Evolutionary conservation across 2,888 invertebrate genomes (phyloP), one percentile per base, ranked within the genome.

Genomic region (Theretra japonica): DNA sequence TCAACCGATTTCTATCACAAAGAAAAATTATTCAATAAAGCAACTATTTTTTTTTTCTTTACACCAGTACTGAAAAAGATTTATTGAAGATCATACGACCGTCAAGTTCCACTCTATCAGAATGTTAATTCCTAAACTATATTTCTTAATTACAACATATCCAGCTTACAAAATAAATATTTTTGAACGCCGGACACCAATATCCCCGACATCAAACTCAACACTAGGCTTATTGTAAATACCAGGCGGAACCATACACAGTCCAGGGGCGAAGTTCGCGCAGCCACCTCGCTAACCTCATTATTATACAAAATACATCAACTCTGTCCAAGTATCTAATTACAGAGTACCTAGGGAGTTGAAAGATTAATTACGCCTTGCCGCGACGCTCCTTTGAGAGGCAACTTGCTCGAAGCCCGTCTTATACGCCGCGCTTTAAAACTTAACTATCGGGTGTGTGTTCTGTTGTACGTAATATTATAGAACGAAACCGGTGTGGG

Each of bases 291-390:
- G n/a, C 21, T 62, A 62, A 62, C 33, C 30, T 21, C 59, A 30
- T 60, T 60, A 30, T 60, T 60, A 33, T 60, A 60, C 6, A 56
- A 69, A 69, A 25, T 71, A 80, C 76, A 75, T 78, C 75, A 79
- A 58, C 53, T 50, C 60, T 53, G 71, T 60, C 50, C 68, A 73
- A 73, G 69, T 74, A 74, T 77, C 73, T 69, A 70, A 69, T 75
- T 76, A 73, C 72, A 72, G 71, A 72, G 70, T 53, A 72, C 28
- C 65, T 72, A 53, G 70, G 62, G 79, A 80, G 79, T 81, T 83
- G 80, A 81, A 80, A 82, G 82, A 83, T 82, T 84, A 84, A 84
- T 84, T 84, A 81, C 84, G 77, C 75, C 73, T 74, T 75, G 77
- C 77, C 79, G 68, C 56, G 77, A 78, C 74, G 73, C 70, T 77